Conservation (phyloP, 2,113 vertebrate species). For the Lanius ludovicianus region DNA sequence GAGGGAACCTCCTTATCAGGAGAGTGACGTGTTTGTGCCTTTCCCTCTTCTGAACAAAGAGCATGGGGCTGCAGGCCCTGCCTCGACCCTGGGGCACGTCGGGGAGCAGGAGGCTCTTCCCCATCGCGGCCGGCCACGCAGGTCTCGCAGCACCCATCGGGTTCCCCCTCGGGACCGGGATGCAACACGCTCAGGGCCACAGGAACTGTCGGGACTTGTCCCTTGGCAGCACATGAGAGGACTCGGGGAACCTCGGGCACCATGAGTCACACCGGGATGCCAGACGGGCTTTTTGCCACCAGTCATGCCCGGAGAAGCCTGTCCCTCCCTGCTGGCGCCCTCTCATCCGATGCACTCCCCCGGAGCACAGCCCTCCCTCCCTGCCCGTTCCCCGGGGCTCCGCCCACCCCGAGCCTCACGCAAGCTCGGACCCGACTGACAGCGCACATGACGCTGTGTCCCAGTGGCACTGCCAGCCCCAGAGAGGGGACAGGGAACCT, state of each 20-base stretch:
- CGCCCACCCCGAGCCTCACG: accelerated
- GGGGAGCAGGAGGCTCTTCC: neutral
- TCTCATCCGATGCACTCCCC: neutral
- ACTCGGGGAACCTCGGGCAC: neutral
- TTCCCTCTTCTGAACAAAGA: neutral
- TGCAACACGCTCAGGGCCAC: neutral
- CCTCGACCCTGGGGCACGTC: neutral
- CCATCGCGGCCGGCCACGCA: accelerated
- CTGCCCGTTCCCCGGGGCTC: neutral
- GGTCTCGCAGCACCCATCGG: neutral
- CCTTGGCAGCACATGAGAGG: slow-evolving; percentile 24
- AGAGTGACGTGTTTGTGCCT: neutral
- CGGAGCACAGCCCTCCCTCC: neutral
- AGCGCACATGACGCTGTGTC: accelerated
- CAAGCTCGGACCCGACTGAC: neutral
- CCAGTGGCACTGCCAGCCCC: neutral
- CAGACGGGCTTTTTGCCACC: neutral
- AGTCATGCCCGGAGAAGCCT: neutral
- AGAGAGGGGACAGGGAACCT: neutral
- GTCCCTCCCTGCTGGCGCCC: neutral
- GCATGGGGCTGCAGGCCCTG: neutral
- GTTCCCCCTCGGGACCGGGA: neutral
- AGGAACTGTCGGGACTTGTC: neutral
- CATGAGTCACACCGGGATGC: neutral
- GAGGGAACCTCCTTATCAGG: neutral